Conservation (phyloP, 2,113 vertebrate genomes). For the Pundamilia nyererei region DNA sequence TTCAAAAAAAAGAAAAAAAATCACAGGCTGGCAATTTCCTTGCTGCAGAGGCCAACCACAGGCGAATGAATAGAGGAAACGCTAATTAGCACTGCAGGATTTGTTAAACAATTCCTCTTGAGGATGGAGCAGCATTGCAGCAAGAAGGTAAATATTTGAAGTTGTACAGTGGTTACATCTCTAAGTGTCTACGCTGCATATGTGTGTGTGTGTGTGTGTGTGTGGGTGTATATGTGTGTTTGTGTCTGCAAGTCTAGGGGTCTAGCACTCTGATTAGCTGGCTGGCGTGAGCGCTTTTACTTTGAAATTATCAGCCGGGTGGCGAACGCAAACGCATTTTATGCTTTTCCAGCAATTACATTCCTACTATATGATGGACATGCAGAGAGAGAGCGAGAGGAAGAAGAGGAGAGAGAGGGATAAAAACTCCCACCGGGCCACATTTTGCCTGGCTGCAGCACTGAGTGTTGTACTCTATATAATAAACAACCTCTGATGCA, state of each 20-base stretch:
- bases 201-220: neutral
- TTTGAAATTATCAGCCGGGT: conserved; percentile 41
- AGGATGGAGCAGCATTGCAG: conserved; percentile 30
- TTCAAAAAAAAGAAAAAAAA: neutral
- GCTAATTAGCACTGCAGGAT: conserved; percentile 55
- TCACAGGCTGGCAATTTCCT: conserved; percentile 13
- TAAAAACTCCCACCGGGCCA: conserved; percentile 43
- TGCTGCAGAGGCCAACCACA: conserved; percentile 3
- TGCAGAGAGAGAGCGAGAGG: neutral
- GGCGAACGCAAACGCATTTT: conserved; percentile 6
- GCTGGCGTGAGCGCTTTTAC: neutral
- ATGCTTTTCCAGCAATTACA: conserved; percentile 41
- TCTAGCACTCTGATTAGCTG: conserved; percentile 13
- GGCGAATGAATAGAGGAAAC: conserved; percentile 3
- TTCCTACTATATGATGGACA: conserved; percentile 39
- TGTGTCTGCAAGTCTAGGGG: neutral
- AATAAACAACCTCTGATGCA: conserved; percentile 33
- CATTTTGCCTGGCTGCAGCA: conserved; percentile 19
- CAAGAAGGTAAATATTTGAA: conserved; percentile 52
- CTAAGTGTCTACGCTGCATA: neutral
- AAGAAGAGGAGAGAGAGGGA: neutral
- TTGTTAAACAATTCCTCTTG: conserved; percentile 44
- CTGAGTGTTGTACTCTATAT: conserved; percentile 32
- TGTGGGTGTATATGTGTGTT: neutral
- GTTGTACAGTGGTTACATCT: conserved; percentile 23